A percentile compares a stretch with the other conserved stretches of the same genome.
These are phyloP conservation scores for Carassius gibelio DNA, from an alignment of 2,113 vertebrate species.

Conservation along the genomic window DNA sequence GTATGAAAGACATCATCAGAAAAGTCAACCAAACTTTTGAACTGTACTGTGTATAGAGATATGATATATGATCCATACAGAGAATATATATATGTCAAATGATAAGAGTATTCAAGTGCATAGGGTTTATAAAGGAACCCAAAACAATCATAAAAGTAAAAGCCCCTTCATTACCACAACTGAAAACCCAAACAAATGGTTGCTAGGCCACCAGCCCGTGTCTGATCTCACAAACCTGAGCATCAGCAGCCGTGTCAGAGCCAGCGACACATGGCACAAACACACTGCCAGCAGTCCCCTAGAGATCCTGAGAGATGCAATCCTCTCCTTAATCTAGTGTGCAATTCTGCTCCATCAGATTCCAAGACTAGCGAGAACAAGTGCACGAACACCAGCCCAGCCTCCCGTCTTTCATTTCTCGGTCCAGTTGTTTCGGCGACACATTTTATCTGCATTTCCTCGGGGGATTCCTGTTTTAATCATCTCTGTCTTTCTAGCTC, in stretches of 20 bases:
- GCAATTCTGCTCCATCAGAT: constrained; percentile 73
- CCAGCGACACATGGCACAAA: constrained; percentile 47
- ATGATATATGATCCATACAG: background rate
- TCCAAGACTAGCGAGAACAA: constrained; percentile 68
- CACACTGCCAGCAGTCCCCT: background rate
- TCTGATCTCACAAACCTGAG: constrained; percentile 24
- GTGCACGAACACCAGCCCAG: constrained; percentile 41
- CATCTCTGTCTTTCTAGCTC: constrained; percentile 67
- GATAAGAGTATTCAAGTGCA: background rate
- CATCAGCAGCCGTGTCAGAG: constrained; percentile 6
- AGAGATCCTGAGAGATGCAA: constrained; percentile 56
- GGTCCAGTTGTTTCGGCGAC: constrained; percentile 68
- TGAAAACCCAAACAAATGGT: constrained; percentile 45
- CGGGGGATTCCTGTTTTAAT: constrained; percentile 62
- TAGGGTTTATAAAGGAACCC: background rate
- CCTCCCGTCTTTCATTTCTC: constrained; percentile 46
- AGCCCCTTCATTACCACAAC: background rate
- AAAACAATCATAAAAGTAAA: background rate
- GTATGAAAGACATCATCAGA: too few species aligned
- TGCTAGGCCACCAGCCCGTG: constrained; percentile 11
- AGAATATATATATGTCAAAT: background rate
- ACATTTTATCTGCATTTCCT: constrained; percentile 61
- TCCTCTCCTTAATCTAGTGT: constrained; percentile 67
- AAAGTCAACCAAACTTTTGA: background rate
- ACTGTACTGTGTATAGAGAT: background rate